Percentiles rank a stretch among this genome's conserved stretches.
These are phyloP conservation scores for Apostichopus leukothele DNA, from an alignment of 53 echinoderm and acorn worm genomes.

Conservation along the genomic window DNA sequence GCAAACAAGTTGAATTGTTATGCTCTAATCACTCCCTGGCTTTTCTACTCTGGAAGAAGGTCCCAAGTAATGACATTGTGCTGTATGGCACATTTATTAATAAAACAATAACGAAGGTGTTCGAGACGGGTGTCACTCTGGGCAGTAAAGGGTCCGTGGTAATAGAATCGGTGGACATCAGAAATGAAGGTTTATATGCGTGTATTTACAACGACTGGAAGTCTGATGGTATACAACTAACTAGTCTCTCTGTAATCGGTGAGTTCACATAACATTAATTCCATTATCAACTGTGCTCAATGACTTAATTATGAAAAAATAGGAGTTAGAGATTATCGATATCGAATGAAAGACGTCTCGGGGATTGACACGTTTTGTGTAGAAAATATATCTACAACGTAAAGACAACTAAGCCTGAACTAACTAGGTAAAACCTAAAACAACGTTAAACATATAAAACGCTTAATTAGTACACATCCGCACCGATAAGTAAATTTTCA, in stretches of 20 bases:
- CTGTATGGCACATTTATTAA: neutral
- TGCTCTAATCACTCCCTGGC: neutral
- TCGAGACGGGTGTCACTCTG: neutral
- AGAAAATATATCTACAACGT: too few relatives aligned
- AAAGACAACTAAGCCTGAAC: too few relatives aligned
- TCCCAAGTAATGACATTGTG: neutral
- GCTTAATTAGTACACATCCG: too few relatives aligned
- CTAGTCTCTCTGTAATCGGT: neutral
- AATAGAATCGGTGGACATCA: neutral
- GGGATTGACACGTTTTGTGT: too few relatives aligned
- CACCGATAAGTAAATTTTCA: too few relatives aligned
- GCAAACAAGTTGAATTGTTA: neutral
- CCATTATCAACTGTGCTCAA: too few relatives aligned
- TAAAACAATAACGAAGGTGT: neutral
- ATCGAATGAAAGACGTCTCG: too few relatives aligned
- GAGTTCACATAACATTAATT: neutral
- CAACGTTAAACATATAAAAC: too few relatives aligned
- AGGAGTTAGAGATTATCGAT: too few relatives aligned
- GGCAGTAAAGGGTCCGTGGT: neutral
- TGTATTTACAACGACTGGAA: neutral
- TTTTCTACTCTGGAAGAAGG: neutral
- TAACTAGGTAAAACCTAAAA: too few relatives aligned
- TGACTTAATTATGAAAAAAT: too few relatives aligned
- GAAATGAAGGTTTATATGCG: slow-evolving; percentile 1
- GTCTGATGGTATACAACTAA: neutral